phyloP scores from a whole-genome alignment of 2,113 vertebrate genomes.

The Lepus americanus region DNA sequence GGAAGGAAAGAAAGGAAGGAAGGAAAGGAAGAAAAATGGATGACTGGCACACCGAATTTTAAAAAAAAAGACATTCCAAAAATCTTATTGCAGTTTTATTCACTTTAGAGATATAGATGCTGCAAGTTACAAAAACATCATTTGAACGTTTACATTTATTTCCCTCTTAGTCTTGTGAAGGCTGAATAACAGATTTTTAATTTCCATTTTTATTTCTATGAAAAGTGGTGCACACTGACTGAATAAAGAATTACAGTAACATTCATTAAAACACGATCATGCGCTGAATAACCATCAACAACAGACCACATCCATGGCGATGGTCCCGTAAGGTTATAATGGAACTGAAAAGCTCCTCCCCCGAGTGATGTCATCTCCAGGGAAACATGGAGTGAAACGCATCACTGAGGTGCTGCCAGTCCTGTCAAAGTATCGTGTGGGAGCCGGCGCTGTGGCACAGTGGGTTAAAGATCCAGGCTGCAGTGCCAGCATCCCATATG shows the following conservation, averaged over 20 bases:
- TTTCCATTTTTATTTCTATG: conserved; percentile 23
- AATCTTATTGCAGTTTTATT: background rate
- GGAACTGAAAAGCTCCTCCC: background rate
- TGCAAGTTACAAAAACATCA: conserved; percentile 7
- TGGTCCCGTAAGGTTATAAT: background rate
- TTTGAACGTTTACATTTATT: conserved; percentile 33
- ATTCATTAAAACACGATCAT: background rate
- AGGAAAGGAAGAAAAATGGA: too few relatives aligned
- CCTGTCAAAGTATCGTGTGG: background rate
- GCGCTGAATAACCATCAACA: background rate
- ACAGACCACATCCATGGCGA: background rate
- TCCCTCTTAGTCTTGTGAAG: conserved; percentile 6
- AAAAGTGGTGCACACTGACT: background rate
- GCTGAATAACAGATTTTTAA: background rate
- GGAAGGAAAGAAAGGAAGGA: too few relatives aligned
- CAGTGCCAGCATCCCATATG: too few relatives aligned
- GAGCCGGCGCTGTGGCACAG: too few relatives aligned
- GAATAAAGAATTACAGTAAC: conserved; percentile 6
- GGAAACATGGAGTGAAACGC: background rate
- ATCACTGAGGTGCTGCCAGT: background rate
- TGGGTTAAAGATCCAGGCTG: too few relatives aligned
- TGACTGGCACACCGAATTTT: too few relatives aligned
- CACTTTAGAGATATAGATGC: background rate
- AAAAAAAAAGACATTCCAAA: background rate
- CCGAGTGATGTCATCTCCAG: background rate